Evolutionary conservation across 2,797 vertebrate genomes (phyloP).

Genomic region (Eulemur rubriventer): DNA sequence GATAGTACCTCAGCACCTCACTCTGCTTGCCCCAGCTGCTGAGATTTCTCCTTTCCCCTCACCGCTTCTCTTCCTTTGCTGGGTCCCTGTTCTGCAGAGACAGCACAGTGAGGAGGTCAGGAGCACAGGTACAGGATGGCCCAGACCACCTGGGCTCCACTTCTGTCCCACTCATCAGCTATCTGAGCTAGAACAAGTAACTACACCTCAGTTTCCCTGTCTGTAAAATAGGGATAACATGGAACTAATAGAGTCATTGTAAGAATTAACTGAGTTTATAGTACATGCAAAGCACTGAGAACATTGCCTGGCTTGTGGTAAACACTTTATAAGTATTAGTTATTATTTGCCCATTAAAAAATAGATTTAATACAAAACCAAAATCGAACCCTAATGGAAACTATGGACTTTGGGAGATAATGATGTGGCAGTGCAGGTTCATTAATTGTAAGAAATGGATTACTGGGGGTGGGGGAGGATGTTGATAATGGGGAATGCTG

Average conservation of each 20-base stretch:
- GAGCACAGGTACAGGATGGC: neutral
- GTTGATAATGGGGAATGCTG: neutral
- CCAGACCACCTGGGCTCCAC: neutral
- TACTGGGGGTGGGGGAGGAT: neutral
- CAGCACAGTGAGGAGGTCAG: accelerated
- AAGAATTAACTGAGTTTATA: neutral
- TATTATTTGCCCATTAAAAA: neutral
- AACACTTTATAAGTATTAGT: neutral
- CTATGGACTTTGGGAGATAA: neutral
- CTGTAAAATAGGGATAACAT: neutral
- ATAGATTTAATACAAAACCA: neutral
- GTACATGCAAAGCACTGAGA: neutral
- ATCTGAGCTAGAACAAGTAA: neutral
- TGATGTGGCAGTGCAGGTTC: too few species aligned
- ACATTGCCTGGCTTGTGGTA: neutral
- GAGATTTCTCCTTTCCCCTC: too few species aligned
- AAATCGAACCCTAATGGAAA: neutral
- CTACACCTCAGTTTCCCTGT: neutral
- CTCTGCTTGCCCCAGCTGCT: neutral
- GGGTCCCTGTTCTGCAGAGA: neutral
- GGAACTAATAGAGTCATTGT: neutral
- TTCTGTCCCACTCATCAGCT: neutral
- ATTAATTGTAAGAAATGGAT: too few species aligned
- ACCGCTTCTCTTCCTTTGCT: neutral
- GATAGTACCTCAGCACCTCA: neutral